phyloP scores from a whole-genome alignment of 2,113 vertebrate species.

The Craseonycteris thonglongyai region DNA sequence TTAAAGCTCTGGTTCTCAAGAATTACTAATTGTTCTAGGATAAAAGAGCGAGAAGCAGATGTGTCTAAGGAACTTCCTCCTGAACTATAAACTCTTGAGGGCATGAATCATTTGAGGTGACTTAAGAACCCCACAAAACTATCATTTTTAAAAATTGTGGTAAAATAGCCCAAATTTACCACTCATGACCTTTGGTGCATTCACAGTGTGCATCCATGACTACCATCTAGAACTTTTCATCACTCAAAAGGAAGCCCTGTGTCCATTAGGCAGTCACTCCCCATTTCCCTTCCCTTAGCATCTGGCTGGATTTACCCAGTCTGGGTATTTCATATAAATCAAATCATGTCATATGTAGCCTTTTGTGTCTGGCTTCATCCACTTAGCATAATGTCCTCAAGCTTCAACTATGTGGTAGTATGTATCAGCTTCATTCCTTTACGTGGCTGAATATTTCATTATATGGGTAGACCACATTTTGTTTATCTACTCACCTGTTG shows the following conservation, averaged over 20 bases:
- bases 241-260: neutral
- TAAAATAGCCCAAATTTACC: neutral
- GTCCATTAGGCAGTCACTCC: neutral
- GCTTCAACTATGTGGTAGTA: fast-evolving
- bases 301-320: neutral
- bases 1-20: neutral
- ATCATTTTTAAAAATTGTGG: neutral
- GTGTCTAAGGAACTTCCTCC: neutral
- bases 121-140: neutral
- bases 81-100: neutral
- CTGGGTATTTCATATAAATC: neutral
- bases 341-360: neutral
- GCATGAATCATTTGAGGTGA: fast-evolving
- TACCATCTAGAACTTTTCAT: neutral
- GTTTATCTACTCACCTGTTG: neutral
- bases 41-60: neutral
- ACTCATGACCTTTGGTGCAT: fast-evolving
- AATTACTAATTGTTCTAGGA: too few species aligned
- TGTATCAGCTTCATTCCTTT: neutral
- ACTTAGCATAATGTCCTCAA: neutral
- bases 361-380: neutral
- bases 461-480: neutral
- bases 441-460: neutral
- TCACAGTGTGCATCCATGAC: fast-evolving
- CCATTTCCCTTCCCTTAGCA: neutral